Base-by-base conservation (phyloP, 1,140 invertebrate genomes). In the Zaprionus africanus region DNA sequence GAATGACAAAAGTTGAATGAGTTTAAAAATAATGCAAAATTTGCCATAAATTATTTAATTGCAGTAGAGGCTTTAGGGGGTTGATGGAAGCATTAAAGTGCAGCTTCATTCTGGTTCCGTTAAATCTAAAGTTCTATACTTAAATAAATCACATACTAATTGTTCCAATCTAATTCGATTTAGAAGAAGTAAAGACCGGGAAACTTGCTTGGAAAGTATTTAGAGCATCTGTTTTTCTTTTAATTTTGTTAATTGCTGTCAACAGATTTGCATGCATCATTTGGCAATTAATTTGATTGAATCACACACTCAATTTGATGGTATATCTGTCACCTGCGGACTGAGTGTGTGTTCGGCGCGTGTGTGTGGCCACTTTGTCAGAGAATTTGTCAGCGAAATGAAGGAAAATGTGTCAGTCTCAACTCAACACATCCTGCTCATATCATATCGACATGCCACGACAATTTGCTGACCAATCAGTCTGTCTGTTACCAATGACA, bases 401-500 rank as follows among this genome's bases (percentile, higher is more conserved):
- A n/a, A 15, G 5, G n/a, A 46, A 46, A 46, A 46, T 46, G n/a
- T n/a, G n/a, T 9, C n/a, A 46, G 41, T 46, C 6, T 46, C 41
- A 38, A 38, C 36, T 13, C 36, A 38, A 38, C 36, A 38, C 41
- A 46, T 46, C 41, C 41, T 46, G 41, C n/a, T 46, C 41, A 46
- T 17, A 46, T 46, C n/a, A 46, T 17, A 46, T 46, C 41, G 41
- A 17, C 41, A 46, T 17, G 41, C n/a, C n/a, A n/a, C 17, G 41
- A 17, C 41, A 46, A 46, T 46, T 46, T 46, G 41, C 46, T 24
- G 46, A 22, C 11, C 19, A 41, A 59, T 63, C 61, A 49, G 13
- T 34, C 19, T 51, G 46, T 24, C 19, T 51, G 46, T 51, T 24
- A 12, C 12, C 19, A 5, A 22, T 19, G 46, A 19, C 46, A 51